Conservation (phyloP, 2,888 invertebrate species). For the Clepsis dumicolana region DNA sequence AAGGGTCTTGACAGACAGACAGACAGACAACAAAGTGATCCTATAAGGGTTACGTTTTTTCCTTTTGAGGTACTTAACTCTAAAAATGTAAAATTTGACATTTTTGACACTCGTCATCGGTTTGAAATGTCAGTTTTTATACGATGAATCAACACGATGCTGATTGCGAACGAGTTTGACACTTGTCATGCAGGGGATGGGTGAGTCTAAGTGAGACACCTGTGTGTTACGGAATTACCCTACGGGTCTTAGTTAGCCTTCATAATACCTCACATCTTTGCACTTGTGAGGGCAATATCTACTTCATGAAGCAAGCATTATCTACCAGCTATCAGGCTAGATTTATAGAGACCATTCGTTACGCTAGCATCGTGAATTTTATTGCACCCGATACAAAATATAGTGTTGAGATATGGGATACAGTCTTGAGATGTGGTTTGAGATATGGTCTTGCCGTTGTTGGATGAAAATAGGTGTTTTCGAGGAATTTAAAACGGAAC, state of each 20-base stretch:
- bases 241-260: background rate
- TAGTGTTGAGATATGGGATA: conserved; percentile 42
- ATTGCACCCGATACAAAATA: conserved; percentile 49
- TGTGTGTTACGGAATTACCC: no score
- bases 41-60: no score
- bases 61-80: no score
- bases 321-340: conserved; percentile 47
- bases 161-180: no score
- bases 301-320: background rate
- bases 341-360: conserved; percentile 56
- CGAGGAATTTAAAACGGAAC: background rate
- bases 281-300: background rate
- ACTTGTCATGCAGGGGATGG: no score
- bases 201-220: no score
- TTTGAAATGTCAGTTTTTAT: no score
- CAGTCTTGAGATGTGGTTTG: conserved; percentile 24
- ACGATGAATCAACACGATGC: no score
- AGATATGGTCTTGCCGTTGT: conserved; percentile 23
- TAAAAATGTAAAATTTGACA: no score
- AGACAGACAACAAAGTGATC: no score
- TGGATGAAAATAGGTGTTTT: conserved; percentile 5
- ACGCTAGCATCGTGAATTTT: conserved; percentile 51
- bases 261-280: background rate
- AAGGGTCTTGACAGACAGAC: no score
- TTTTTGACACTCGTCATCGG: no score